Percentiles rank a stretch among this genome's conserved stretches.
phyloP scores from a whole-genome alignment of 2,797 vertebrate genomes.

The Percopsis omiscomaycus region DNA sequence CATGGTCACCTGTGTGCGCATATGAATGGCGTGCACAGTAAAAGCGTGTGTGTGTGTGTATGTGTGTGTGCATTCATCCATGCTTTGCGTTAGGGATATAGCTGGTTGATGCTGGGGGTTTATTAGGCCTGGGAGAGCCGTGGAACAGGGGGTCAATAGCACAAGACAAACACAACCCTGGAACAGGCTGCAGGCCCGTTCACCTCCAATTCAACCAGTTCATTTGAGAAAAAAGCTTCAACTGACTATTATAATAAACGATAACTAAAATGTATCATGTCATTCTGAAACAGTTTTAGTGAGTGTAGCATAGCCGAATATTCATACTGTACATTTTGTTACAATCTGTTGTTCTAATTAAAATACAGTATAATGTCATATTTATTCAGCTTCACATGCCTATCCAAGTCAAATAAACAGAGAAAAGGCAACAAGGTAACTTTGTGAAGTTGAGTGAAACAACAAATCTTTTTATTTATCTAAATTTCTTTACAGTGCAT shows the following conservation, averaged over 20 bases:
- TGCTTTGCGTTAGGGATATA: slow-evolving; percentile 31
- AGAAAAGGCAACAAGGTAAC: too few species aligned
- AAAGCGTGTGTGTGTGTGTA: not conserved
- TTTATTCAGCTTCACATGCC: too few species aligned
- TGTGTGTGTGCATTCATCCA: slow-evolving; percentile 1
- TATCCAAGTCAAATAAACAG: too few species aligned
- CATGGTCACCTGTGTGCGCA: not conserved
- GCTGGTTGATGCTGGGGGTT: slow-evolving; percentile 15
- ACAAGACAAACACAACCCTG: slow-evolving; percentile 17
- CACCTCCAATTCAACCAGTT: slow-evolving; percentile 43
- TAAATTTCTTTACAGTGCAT: not conserved
- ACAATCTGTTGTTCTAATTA: too few species aligned
- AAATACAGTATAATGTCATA: too few species aligned
- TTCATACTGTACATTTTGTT: too few species aligned
- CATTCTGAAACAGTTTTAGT: too few species aligned
- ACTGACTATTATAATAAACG: not conserved
- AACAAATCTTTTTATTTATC: not conserved
- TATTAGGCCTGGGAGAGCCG: slow-evolving; percentile 16
- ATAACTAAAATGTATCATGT: too few species aligned
- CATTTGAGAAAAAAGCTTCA: not conserved
- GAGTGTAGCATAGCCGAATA: too few species aligned
- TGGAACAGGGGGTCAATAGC: slow-evolving; percentile 15
- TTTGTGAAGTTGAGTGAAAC: too few species aligned
- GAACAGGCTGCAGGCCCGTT: slow-evolving; percentile 47
- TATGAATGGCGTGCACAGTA: slow-evolving; percentile 10